Conservation (phyloP, 2,888 invertebrate species). For the Leucozona laternaria region DNA sequence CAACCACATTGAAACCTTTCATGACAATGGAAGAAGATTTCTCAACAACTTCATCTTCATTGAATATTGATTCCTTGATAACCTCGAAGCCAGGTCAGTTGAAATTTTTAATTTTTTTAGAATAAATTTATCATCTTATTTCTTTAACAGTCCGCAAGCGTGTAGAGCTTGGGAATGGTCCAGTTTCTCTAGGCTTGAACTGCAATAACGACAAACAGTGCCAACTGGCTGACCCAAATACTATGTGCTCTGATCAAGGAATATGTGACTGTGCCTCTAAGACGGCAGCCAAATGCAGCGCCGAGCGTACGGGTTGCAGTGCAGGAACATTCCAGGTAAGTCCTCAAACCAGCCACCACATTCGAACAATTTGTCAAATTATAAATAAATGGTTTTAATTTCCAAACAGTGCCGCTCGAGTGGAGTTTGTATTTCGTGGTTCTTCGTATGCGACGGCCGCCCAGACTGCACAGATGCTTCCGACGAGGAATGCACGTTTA, state of each 20-base stretch:
- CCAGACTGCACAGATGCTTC: constrained; percentile 94
- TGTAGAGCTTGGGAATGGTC: constrained; percentile 83
- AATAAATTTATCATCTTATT: neutral
- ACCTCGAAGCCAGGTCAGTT: constrained; percentile 61
- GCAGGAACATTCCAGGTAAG: constrained; percentile 91
- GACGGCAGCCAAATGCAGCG: constrained; percentile 87
- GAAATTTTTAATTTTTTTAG: neutral
- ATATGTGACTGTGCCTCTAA: constrained; percentile 90
- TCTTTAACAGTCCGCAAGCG: constrained; percentile 81
- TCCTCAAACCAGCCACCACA: constrained; percentile 82
- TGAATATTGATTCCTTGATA: constrained; percentile 48
- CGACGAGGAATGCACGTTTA: constrained; percentile 91
- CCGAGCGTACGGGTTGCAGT: constrained; percentile 90
- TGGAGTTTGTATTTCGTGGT: constrained; percentile 95
- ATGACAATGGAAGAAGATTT: constrained; percentile 77
- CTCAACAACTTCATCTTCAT: constrained; percentile 51
- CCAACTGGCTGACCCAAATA: constrained; percentile 90
- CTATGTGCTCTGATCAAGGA: constrained; percentile 86
- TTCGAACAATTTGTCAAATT: constrained; percentile 61
- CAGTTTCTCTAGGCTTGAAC: constrained; percentile 90
- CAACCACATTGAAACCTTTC: constrained; percentile 80
- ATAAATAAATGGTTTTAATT: constrained; percentile 69
- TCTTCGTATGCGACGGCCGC: constrained; percentile 93
- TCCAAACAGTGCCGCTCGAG: constrained; percentile 90
- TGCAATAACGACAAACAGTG: constrained; percentile 92